A percentile compares a stretch with the other conserved stretches of the same genome.
phyloP scores from a whole-genome alignment of 2,113 vertebrate genomes.

The Coracopsis vasa region DNA sequence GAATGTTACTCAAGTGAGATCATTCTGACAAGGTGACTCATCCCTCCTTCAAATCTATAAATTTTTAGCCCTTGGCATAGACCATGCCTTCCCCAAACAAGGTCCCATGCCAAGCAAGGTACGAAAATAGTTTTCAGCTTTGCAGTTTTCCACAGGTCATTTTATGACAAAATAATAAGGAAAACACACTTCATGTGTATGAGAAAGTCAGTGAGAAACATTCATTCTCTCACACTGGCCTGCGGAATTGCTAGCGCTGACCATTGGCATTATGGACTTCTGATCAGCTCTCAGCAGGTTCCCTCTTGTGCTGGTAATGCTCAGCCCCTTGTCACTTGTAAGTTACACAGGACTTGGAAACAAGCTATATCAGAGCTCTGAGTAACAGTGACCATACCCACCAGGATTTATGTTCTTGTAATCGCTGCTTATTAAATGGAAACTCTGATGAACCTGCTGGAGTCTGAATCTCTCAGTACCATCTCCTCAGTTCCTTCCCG shows the following conservation, averaged over 20 bases:
- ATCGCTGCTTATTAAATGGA: not conserved
- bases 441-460: not conserved
- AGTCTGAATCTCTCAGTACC: not conserved
- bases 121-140: not conserved
- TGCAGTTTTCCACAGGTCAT: not conserved
- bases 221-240: rapidly evolving
- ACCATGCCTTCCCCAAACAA: not conserved
- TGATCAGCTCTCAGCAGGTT: not conserved
- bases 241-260: not conserved
- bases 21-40: not conserved
- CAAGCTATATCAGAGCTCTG: not conserved
- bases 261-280: not conserved
- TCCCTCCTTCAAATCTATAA: not conserved
- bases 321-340: not conserved
- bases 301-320: rapidly evolving
- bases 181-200: not conserved
- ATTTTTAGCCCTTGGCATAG: not conserved
- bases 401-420: not conserved
- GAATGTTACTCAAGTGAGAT: not conserved
- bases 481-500: not conserved
- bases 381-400: not conserved
- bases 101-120: not conserved
- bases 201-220: not conserved
- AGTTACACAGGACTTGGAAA: not conserved
- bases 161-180: not conserved